These are phyloP conservation scores for Epinephelus awoara DNA, from an alignment of 2,797 vertebrate species.

Conservation along the genomic window DNA sequence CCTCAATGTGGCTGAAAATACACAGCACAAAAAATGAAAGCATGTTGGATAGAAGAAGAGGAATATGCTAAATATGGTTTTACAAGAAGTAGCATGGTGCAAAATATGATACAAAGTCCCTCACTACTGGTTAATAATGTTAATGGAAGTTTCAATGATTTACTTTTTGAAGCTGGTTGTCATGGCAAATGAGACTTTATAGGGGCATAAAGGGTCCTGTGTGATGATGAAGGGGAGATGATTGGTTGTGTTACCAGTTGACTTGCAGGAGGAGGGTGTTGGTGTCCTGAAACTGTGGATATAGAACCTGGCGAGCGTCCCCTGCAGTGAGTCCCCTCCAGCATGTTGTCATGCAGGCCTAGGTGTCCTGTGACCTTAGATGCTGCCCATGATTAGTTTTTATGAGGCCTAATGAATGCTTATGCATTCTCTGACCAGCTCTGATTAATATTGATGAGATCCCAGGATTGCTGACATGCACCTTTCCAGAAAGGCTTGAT, in stretches of 20 bases:
- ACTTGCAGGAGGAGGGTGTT: background rate
- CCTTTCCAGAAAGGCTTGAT: slow-evolving; percentile 66
- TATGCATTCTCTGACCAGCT: slow-evolving; percentile 73
- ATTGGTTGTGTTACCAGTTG: background rate
- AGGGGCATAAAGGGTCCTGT: background rate
- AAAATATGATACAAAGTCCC: background rate
- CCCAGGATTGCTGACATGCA: slow-evolving; percentile 71
- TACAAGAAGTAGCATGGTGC: background rate
- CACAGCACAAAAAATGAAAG: background rate
- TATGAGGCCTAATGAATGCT: slow-evolving; percentile 80
- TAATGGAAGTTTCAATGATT: background rate
- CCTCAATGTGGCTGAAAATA: background rate
- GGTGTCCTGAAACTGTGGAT: background rate
- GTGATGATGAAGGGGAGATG: background rate
- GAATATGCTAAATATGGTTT: background rate
- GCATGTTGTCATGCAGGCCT: slow-evolving; percentile 30
- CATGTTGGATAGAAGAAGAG: background rate
- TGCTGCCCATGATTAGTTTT: slow-evolving; percentile 75
- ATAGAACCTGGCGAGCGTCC: slow-evolving; percentile 22
- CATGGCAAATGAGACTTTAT: background rate
- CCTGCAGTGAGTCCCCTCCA: background rate
- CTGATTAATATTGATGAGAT: slow-evolving; percentile 84
- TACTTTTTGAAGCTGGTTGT: background rate
- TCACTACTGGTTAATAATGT: background rate
- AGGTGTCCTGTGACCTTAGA: slow-evolving; percentile 69